Conservation (phyloP, 2,888 invertebrate species). For the Drosophila pegasa region DNA sequence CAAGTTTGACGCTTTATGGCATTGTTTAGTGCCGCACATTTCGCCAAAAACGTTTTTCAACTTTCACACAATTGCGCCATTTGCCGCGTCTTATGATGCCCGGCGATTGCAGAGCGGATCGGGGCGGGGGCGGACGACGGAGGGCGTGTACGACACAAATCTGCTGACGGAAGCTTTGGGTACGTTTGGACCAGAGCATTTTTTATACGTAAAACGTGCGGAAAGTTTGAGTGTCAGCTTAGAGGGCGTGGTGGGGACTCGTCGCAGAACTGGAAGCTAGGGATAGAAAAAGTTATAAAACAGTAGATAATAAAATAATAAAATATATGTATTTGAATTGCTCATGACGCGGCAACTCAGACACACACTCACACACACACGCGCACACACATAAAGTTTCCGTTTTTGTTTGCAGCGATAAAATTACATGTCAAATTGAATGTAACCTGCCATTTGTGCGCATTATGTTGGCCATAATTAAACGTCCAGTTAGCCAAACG, state of each 20-base stretch:
- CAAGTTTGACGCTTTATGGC: conserved; percentile 82
- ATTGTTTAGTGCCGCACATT: conserved; percentile 80
- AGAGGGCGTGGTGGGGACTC: conserved; percentile 33
- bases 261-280: conserved; percentile 9
- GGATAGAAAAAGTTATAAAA: conserved; percentile 70
- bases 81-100: conserved; percentile 68
- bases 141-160: conserved; percentile 60
- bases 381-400: conserved; percentile 45
- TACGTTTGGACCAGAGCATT: conserved; percentile 63
- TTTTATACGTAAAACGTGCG: conserved; percentile 80
- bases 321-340: conserved; percentile 79
- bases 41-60: conserved; percentile 81
- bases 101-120: conserved; percentile 8
- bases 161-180: conserved; percentile 77
- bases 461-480: conserved; percentile 73
- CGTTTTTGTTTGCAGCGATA: conserved; percentile 63
- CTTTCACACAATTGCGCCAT: conserved; percentile 82
- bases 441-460: conserved; percentile 77
- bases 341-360: conserved; percentile 53
- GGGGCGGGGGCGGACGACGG: neutral
- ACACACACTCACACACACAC: conserved; percentile 6
- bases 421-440: conserved; percentile 79
- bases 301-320: conserved; percentile 79
- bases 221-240: conserved; percentile 81
- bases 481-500: conserved; percentile 43